A percentile compares a stretch with the other conserved stretches of the same genome.
Evolutionary conservation across 2,797 vertebrate species (phyloP).

Genomic region (Poeciliopsis gracilis): DNA sequence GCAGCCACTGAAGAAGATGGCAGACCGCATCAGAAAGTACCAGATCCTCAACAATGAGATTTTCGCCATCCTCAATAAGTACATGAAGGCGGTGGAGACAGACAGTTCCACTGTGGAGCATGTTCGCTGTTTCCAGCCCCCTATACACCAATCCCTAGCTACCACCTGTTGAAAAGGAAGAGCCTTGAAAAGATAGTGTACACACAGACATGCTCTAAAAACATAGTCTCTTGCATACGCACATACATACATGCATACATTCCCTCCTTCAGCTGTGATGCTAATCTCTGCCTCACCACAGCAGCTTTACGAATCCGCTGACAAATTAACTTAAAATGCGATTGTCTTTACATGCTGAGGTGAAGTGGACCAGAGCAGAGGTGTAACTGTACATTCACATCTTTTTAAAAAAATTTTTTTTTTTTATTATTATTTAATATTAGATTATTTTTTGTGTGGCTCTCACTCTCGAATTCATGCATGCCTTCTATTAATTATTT

Average conservation of each 20-base stretch:
- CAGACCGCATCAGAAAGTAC: constrained; percentile 97
- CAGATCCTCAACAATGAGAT: constrained; percentile 99
- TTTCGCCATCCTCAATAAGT: constrained; percentile 99
- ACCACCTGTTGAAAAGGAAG: constrained; percentile 89
- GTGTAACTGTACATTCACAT: constrained; percentile 53
- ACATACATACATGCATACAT: constrained; percentile 1
- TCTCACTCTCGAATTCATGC: constrained; percentile 64
- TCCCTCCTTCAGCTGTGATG: constrained; percentile 56
- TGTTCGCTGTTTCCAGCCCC: constrained; percentile 98
- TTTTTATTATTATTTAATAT: constrained; percentile 14
- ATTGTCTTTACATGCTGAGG: constrained; percentile 54
- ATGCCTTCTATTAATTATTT: constrained; percentile 59
- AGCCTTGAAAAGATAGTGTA: constrained; percentile 35
- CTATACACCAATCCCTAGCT: constrained; percentile 97
- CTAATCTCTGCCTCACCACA: constrained; percentile 59
- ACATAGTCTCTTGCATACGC: constrained; percentile 17
- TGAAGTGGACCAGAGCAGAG: constrained; percentile 48
- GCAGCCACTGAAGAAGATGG: constrained; percentile 99
- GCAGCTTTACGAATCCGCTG: constrained; percentile 54
- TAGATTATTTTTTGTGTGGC: constrained; percentile 50
- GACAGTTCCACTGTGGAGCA: constrained; percentile 99
- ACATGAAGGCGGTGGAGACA: constrained; percentile 98
- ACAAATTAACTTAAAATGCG: constrained; percentile 40
- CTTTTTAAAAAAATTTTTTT: not conserved
- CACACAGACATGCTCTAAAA: constrained; percentile 12